Evolutionary conservation across 2,113 vertebrate species (phyloP).

Genomic region (Cyrtonyx montezumae): DNA sequence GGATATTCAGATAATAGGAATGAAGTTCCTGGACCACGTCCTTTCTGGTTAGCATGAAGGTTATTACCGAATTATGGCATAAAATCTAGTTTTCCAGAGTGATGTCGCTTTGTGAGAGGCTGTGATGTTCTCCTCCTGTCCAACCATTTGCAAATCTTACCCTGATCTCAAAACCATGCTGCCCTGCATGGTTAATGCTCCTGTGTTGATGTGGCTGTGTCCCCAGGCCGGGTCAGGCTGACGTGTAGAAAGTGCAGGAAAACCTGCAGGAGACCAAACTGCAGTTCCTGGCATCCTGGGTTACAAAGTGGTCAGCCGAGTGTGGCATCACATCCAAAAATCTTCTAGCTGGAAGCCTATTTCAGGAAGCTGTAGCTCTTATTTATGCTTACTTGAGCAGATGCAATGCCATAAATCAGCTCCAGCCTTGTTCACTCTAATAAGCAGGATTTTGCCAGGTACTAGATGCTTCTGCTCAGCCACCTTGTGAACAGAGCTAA

Average conservation of each 20-base stretch:
- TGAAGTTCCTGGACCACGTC: background rate
- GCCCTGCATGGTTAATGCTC: background rate
- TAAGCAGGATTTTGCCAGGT: background rate
- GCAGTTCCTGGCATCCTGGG: background rate
- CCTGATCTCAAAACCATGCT: background rate
- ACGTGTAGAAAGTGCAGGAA: background rate
- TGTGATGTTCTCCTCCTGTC: background rate
- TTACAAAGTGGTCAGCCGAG: background rate
- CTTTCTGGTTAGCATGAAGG: background rate
- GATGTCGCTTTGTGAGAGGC: background rate
- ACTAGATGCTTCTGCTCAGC: background rate
- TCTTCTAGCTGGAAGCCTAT: background rate
- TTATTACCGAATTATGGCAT: background rate
- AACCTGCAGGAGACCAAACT: background rate
- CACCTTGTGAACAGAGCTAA: background rate
- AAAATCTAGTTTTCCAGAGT: background rate
- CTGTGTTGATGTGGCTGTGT: accelerated
- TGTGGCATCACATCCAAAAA: background rate
- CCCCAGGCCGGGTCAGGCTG: background rate
- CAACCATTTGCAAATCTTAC: background rate
- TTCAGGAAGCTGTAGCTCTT: background rate
- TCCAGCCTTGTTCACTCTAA: background rate
- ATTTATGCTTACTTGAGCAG: background rate
- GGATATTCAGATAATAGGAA: background rate
- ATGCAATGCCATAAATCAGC: background rate